Conservation (phyloP, 2,888 invertebrate genomes). For the Gastracanthus pulcherrimus region DNA sequence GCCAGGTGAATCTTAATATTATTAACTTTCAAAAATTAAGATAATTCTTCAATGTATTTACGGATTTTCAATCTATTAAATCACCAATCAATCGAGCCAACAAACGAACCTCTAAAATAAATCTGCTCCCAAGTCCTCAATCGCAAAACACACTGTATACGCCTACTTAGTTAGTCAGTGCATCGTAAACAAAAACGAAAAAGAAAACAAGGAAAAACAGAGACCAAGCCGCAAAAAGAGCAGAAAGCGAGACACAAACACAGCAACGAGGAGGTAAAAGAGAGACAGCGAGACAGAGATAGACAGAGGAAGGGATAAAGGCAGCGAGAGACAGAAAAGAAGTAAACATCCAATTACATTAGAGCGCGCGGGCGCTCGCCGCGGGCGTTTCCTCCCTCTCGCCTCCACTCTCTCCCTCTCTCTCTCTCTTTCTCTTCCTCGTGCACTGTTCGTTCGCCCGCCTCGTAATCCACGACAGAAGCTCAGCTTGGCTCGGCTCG, state of each 20-base stretch:
- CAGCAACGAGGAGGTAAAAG: neutral
- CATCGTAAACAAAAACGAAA: neutral
- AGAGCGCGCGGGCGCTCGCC: slow-evolving; percentile 36
- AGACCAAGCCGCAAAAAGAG: neutral
- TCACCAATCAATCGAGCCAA: too few relatives aligned
- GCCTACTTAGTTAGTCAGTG: neutral
- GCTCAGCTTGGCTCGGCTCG: neutral
- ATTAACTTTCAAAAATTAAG: too few relatives aligned
- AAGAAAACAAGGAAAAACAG: neutral
- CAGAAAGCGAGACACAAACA: neutral
- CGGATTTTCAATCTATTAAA: too few relatives aligned
- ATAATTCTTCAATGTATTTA: too few relatives aligned
- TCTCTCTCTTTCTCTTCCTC: neutral
- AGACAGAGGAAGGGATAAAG: neutral
- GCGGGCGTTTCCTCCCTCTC: slow-evolving; percentile 37
- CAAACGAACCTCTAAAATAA: too few relatives aligned
- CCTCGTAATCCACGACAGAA: slow-evolving; percentile 35
- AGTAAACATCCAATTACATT: slow-evolving; percentile 59
- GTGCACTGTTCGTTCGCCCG: neutral
- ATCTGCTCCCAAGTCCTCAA: too few relatives aligned
- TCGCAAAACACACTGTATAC: neutral
- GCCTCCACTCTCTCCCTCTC: neutral
- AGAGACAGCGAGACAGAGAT: neutral
- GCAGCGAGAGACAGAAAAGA: slow-evolving; percentile 33
- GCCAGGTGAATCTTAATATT: too few relatives aligned